phyloP scores from a whole-genome alignment of 2,888 invertebrate species.

The Epinotia brunnichana region DNA sequence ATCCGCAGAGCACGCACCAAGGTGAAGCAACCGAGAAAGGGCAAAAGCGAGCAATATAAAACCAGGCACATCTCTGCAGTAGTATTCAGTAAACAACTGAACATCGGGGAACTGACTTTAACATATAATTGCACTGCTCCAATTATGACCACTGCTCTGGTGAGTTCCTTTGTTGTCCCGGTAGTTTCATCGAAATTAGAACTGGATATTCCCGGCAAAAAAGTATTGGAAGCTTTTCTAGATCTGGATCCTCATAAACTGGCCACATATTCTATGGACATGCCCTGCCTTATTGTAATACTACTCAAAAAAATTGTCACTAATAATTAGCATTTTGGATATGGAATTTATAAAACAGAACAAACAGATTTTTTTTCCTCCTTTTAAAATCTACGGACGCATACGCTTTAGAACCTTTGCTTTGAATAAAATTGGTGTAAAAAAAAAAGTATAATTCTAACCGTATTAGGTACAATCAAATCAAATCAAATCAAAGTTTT shows the following conservation, averaged over 20 bases:
- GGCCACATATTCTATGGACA: too few relatives aligned
- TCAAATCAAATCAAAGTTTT: too few relatives aligned
- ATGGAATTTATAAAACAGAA: too few relatives aligned
- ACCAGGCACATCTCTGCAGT: conserved; percentile 76
- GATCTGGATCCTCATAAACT: not conserved
- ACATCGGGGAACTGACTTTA: conserved; percentile 62
- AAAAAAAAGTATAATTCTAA: too few relatives aligned
- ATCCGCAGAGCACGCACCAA: conserved; percentile 74
- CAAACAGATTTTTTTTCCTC: too few relatives aligned
- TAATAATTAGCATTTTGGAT: too few relatives aligned
- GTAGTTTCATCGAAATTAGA: conserved; percentile 10
- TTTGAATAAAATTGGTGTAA: too few relatives aligned
- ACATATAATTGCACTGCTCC: conserved; percentile 52
- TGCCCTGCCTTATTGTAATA: too few relatives aligned
- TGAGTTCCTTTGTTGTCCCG: conserved; percentile 57
- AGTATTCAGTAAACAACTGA: conserved; percentile 75
- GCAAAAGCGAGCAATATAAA: conserved; percentile 81
- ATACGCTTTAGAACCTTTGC: too few relatives aligned
- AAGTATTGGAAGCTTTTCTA: conserved; percentile 1
- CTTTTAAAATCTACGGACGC: too few relatives aligned
- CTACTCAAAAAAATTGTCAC: too few relatives aligned
- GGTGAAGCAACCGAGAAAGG: conserved; percentile 82
- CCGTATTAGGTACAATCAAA: too few relatives aligned
- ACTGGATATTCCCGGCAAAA: not conserved
- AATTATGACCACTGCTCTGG: conserved; percentile 68